Evolutionary conservation across 1,140 invertebrate species (phyloP), one percentile per base, ranked within the genome.

Genomic region (Macrobrachium rosenbergii): DNA sequence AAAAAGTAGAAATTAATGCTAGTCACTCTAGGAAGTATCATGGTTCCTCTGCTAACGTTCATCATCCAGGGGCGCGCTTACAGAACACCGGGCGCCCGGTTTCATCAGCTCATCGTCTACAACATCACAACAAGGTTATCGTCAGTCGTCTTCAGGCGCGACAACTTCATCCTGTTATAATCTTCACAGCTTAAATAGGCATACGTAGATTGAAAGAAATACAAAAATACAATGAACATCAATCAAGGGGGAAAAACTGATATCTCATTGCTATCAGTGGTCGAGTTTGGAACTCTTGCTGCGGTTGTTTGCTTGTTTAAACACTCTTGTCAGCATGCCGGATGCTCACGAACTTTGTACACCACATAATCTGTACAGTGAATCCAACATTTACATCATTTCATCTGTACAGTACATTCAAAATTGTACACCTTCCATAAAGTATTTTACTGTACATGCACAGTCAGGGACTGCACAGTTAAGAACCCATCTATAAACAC

Each of bases 181-280:
- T 45, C 37, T 75, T 75, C 73, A 45, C 37, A 45, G 12, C 28
- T 75, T 52, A 45, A 11, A 75, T 45, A 75, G 73, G 73, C 73
- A n/a, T 45, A 23, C 69, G 73, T 43, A 75, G 73, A 75, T 45
- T 45, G 52, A 52, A 52, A 75, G 37, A 75, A 75, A 21, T 10
- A 75, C 14, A 75, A 75, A 45, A 75, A 75, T 75, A 45, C 73
- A 45, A 45, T 75, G 28, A 75, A 75, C 73, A 75, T 75, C 73
- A 75, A 75, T 75, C 37, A 21, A 45, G 73, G 73, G 52, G 52
- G 52, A 52, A 75, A 73, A 73, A 73, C 69, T 73, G 69, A 73
- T 28, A 21, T 21, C 6, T 28, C 69, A 73, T 28, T 73, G 69
- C 16, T 28, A 28, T 52, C 52, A 52, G 52, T 52, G 52, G 52